Base-by-base conservation (phyloP, 30 jellyfish, hydroid and myxozoan species). In the Catostylus mosaicus region DNA sequence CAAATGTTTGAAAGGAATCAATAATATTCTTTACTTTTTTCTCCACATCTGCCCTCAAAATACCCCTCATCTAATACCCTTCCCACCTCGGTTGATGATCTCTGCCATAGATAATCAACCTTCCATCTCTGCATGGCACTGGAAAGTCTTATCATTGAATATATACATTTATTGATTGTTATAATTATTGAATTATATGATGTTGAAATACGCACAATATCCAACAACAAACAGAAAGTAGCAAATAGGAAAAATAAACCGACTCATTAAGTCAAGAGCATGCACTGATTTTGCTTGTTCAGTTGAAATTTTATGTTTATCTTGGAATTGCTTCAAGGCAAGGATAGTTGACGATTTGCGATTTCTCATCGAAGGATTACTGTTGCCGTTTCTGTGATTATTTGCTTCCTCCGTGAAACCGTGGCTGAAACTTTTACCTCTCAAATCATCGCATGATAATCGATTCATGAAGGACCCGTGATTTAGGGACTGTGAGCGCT, bases 261-360 rank as follows among this genome's bases (percentile, higher is more conserved):
- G 74, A 38, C 89, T 59, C 11, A 77, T 38, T 18, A 40, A 18
- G 29, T 77, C 89, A n/a, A 77, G 32, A 12, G 89, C 72, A 19
- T 77, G 89, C 1, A 63, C 78, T 64, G 38, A 54, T 46, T 54
- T 59, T 7, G 61, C 18, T 9, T 59, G 34, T 10, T 30, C 89
- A 24, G 48, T 54, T 2, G 50, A 29, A 32, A 75, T 16, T 31
- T 30, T 48, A 6, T 46, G 51, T 59, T 62, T 8, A 5, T 59
- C 80, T 26, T 77, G 79, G 31, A 32, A 77, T 23, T n/a, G n/a
- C 60, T 22, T 77, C 52, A 26, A 12, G 22, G 80, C 70, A 0
- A 23, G 23, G 19, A 32, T 45, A 18, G 59, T 40, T n/a, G 68
- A 60, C 12, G 22, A 18, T 34, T 30, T 77, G 30, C 73, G 87